These are phyloP conservation scores for Endomychus coccineus DNA, from an alignment of 2,888 invertebrate genomes.

Conservation along the genomic window DNA sequence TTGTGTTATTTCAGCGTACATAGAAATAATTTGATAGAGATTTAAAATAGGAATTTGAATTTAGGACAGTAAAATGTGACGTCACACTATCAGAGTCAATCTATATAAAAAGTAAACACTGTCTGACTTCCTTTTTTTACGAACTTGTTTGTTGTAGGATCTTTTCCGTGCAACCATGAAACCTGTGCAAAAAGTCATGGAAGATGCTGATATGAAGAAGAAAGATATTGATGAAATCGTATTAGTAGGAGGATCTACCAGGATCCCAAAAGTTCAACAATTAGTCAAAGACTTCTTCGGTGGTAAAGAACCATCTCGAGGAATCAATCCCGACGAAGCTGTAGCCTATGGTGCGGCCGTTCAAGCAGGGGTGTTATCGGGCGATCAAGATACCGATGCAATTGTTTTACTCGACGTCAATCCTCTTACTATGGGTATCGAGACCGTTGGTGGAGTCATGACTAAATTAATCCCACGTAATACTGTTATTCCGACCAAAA, in stretches of 20 bases:
- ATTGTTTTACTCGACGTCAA: conserved; percentile 96
- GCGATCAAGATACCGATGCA: conserved; percentile 95
- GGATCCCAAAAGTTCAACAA: conserved; percentile 97
- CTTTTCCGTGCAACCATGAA: conserved; percentile 86
- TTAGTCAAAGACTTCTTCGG: conserved; percentile 91
- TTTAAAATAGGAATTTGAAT: too few species aligned
- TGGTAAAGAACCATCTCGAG: conserved; percentile 96
- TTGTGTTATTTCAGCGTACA: too few species aligned
- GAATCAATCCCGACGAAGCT: conserved; percentile 98
- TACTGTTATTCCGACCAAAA: conserved; percentile 98
- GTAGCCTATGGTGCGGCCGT: conserved; percentile 98
- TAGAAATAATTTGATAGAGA: too few species aligned
- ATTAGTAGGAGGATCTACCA: conserved; percentile 96
- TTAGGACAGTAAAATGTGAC: too few species aligned
- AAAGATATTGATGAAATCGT: conserved; percentile 98
- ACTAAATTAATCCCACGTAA: conserved; percentile 96
- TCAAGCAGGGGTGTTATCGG: conserved; percentile 95
- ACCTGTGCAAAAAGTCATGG: conserved; percentile 91
- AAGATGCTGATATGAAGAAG: conserved; percentile 98
- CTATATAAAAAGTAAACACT: too few species aligned
- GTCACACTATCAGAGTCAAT: too few species aligned
- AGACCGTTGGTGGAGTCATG: conserved; percentile 99
- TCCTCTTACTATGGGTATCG: conserved; percentile 98
- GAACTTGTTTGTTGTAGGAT: conserved; percentile 44
- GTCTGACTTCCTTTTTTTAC: too few species aligned